Evolutionary conservation across 2,797 vertebrate genomes (phyloP), one percentile per base, ranked within the genome.

Genomic region (Smutsia gigantea): DNA sequence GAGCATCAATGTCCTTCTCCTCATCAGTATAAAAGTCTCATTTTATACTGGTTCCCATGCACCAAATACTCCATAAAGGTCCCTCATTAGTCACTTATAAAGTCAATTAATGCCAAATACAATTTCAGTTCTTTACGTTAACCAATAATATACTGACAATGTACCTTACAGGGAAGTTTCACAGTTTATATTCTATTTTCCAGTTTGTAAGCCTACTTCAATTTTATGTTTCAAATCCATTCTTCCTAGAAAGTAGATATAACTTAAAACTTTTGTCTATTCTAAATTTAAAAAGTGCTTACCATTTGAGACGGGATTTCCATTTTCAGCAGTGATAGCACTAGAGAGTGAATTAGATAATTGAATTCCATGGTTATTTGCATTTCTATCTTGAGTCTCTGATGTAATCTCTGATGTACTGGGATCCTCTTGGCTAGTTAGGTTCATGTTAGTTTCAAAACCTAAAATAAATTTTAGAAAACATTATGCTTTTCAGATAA

Each of bases 271-370:
- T 95, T 97, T 55, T 93, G 74, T 61, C 85, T 68, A 63, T 97
- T 96, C 69, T 29, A n/a, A 93, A 15, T 97, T 96, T 93, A 72
- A 97, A 95, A 97, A 66, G 12, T 69, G 49, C 97, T 99, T 99
- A 99, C 99, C 99, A 21, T 99, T 99, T 89, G 99, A 99, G 96
- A 99, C 97, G 75, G 99, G 99, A 98, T 99, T 99, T 98, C 99
- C 99, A 72, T 99, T 99, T 98, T 99, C 99, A 46, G 99, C 86
- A 15, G 99, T 96, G 34, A 98, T 93, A 3, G 99, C 98, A 95
- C 97, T 98, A 18, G 98, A 98, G 98, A 99, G 95, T 97, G 98
- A 75, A 97, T 98, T 97, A 93, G 98, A 98, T 95, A 98, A 98
- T 13, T 97, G 98, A 92, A 86, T 96, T 69, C 98, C 98, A 51